Evolutionary conservation across 2,888 invertebrate species (phyloP), one percentile per base, ranked within the genome.

Genomic region (Anodontia alba): DNA sequence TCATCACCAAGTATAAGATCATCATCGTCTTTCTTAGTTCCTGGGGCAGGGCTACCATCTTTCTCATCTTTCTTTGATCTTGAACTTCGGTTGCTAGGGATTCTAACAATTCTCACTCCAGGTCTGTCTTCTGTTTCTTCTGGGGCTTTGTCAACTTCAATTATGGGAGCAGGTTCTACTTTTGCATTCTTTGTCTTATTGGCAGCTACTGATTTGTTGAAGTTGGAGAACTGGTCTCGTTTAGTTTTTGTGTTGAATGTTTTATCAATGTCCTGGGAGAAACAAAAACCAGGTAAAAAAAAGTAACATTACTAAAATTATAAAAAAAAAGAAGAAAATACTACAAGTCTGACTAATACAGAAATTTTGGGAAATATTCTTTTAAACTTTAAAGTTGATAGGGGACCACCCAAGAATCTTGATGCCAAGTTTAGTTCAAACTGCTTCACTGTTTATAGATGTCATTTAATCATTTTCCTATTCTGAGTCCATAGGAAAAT

Each of bases 241-340:
- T 89, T 89, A 1, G 90, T 88, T 1, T 79, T 88, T 0, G 90
- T 89, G 7, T 80, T 81, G 76, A 91, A 91, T 17, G 90, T 88
- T 42, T 84, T 80, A 38, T 88, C 86, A 12, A 88, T 81, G 29
- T 84, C 54, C 84, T 88, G 17, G 8, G 42, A 29, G 23, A 67
- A 67, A 49, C 8, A 42, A 42, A 42, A 8, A 42, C 15, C 42
- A 42, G n/a, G n/a, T n/a, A n/a, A n/a, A n/a, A n/a, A n/a, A n/a
- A n/a, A n/a, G n/a, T n/a, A n/a, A n/a, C n/a, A n/a, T n/a, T n/a
- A n/a, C n/a, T n/a, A n/a, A n/a, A n/a, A n/a, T n/a, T n/a, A n/a
- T n/a, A n/a, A n/a, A n/a, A n/a, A n/a, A n/a, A n/a, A n/a, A n/a
- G n/a, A n/a, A n/a, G n/a, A n/a, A n/a, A n/a, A n/a, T n/a, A n/a